These are phyloP conservation scores for Parauchenoglanis punctatus DNA, from an alignment of 2,797 vertebrate species.

Conservation along the genomic window DNA sequence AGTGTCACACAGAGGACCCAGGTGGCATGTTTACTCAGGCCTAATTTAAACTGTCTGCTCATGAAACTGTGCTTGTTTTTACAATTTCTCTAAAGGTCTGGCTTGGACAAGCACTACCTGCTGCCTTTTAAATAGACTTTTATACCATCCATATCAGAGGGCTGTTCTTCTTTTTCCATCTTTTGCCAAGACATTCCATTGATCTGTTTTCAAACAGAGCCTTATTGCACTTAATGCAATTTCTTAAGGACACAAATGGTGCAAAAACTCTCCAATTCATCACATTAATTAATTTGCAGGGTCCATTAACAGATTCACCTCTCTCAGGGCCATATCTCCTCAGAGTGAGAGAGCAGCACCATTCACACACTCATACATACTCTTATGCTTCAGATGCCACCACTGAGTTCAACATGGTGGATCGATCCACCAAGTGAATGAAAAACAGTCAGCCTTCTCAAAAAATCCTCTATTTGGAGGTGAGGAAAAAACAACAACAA, in stretches of 20 bases:
- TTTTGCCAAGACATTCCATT: conserved; percentile 48
- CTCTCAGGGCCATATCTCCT: neutral
- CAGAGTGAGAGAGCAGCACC: neutral
- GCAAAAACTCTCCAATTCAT: neutral
- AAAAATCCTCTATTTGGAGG: conserved; percentile 38
- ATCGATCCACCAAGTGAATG: conserved; percentile 33
- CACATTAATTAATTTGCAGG: neutral
- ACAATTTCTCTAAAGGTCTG: conserved; percentile 69
- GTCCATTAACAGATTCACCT: conserved; percentile 13
- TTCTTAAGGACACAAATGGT: conserved; percentile 11
- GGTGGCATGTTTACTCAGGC: conserved; percentile 65
- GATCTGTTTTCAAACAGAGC: conserved; percentile 64
- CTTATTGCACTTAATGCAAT: neutral
- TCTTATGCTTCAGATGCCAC: conserved; percentile 33
- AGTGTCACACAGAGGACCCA: conserved; percentile 59
- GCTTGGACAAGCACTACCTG: conserved; percentile 73
- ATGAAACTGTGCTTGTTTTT: conserved; percentile 70
- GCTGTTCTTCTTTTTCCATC: conserved; percentile 74
- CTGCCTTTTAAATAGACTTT: conserved; percentile 73
- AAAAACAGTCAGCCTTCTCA: conserved; percentile 47
- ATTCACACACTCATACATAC: conserved; percentile 22
- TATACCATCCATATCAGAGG: conserved; percentile 70
- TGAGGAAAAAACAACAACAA: conserved; percentile 11
- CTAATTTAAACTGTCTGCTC: conserved; percentile 74
- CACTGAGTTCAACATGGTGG: conserved; percentile 37